Percentiles rank a stretch among this genome's conserved stretches.
These are phyloP conservation scores for Thymelicus lineola DNA, from an alignment of 2,888 invertebrate genomes.

Conservation along the genomic window DNA sequence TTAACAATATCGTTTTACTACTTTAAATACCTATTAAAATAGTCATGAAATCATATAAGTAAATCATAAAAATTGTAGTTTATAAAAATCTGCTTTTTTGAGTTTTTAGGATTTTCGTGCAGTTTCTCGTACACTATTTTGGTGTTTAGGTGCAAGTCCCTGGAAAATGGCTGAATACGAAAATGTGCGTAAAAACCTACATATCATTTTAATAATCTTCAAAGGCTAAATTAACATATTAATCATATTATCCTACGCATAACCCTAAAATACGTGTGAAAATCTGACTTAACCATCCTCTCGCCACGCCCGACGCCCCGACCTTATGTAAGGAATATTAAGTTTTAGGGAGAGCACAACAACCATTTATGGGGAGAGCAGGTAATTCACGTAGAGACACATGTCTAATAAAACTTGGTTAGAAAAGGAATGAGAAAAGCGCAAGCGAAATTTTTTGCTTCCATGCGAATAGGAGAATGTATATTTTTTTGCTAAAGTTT, in stretches of 20 bases:
- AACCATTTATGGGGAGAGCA: neutral
- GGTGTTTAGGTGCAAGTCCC: too few species aligned
- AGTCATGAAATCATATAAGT: neutral
- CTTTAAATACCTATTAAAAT: neutral
- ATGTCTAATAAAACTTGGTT: slow-evolving; percentile 24
- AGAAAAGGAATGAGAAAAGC: slow-evolving; percentile 34
- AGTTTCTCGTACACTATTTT: too few species aligned
- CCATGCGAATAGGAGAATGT: slow-evolving; percentile 33
- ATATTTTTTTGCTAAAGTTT: slow-evolving; percentile 12
- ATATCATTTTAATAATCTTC: neutral
- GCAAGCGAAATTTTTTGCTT: slow-evolving; percentile 41
- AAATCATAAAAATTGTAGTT: too few species aligned
- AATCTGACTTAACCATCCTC: neutral
- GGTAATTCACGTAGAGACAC: neutral
- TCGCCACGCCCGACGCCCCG: neutral
- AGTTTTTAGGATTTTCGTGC: too few species aligned
- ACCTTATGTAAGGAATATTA: neutral
- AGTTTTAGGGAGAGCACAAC: neutral
- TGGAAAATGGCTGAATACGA: neutral
- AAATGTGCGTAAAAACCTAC: neutral
- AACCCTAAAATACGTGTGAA: slow-evolving; percentile 5
- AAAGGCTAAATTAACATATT: neutral
- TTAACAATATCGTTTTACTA: neutral
- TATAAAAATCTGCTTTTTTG: too few species aligned
- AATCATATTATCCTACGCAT: neutral